phyloP scores from a whole-genome alignment of 2,888 invertebrate species.

The Chrysodeixis includens region DNA sequence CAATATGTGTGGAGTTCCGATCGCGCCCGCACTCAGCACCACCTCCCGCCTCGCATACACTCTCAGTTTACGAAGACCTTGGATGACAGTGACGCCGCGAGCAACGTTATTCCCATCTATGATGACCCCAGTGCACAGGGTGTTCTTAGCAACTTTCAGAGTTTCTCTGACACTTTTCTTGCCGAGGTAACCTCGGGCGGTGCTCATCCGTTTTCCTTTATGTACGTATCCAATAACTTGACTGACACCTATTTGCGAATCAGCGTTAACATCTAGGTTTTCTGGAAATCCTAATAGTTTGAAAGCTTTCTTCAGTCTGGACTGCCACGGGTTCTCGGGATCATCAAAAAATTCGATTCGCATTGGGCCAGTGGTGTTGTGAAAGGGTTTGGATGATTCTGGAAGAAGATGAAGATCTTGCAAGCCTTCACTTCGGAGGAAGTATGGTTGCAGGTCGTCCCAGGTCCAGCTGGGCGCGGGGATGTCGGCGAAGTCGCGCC shows the following conservation, averaged over 20 bases:
- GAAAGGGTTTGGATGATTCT: slow-evolving; percentile 67
- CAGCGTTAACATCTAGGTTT: slow-evolving; percentile 74
- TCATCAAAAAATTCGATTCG: slow-evolving; percentile 67
- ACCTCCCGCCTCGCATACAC: slow-evolving; percentile 72
- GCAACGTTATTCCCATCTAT: slow-evolving; percentile 65
- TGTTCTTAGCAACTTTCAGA: slow-evolving; percentile 67
- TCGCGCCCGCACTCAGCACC: slow-evolving; percentile 74
- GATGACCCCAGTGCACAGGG: slow-evolving; percentile 70
- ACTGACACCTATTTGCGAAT: slow-evolving; percentile 74
- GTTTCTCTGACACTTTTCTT: slow-evolving; percentile 58
- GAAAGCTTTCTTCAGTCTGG: slow-evolving; percentile 63
- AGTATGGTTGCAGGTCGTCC: slow-evolving; percentile 73
- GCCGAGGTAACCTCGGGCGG: slow-evolving; percentile 72
- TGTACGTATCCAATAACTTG: slow-evolving; percentile 68
- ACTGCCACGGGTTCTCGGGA: slow-evolving; percentile 71
- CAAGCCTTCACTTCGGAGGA: slow-evolving; percentile 74
- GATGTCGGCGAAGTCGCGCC: slow-evolving; percentile 68
- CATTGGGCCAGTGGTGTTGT: slow-evolving; percentile 73
- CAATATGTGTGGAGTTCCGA: slow-evolving; percentile 75
- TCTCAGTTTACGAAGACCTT: slow-evolving; percentile 37
- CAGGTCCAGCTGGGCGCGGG: slow-evolving; percentile 73
- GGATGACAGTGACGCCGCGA: slow-evolving; percentile 66
- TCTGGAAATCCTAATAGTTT: slow-evolving; percentile 63
- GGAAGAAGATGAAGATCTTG: slow-evolving; percentile 65
- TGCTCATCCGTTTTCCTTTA: slow-evolving; percentile 70